Evolutionary conservation across 2,888 invertebrate species (phyloP).

Genomic region (Hetaerina titia): DNA sequence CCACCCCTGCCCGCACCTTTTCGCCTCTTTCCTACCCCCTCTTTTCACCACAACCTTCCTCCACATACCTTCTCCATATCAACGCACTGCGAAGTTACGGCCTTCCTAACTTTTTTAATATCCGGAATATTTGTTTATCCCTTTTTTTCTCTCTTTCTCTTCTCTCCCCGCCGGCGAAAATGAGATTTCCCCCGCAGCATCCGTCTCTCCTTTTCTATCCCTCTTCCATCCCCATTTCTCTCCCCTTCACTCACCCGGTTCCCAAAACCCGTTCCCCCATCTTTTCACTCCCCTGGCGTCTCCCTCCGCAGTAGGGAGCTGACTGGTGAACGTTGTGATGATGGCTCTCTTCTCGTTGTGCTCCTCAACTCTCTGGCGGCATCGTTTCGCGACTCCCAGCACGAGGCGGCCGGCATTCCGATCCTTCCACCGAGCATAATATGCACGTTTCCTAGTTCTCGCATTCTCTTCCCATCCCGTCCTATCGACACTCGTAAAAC

Average conservation of each 20-base stretch:
- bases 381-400: too few relatives aligned
- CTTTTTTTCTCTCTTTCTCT: conserved; percentile 25
- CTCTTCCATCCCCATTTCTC: neutral
- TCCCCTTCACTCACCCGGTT: neutral
- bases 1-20: neutral
- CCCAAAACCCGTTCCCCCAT: neutral
- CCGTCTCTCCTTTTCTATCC: conserved; percentile 9
- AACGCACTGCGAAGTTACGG: conserved; percentile 48
- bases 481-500: too few relatives aligned
- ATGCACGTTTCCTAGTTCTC: too few relatives aligned
- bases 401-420: too few relatives aligned
- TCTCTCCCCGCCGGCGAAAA: conserved; percentile 34
- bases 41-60: neutral
- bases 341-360: too few relatives aligned
- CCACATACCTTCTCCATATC: conserved; percentile 6
- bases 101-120: conserved; percentile 66
- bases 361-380: too few relatives aligned
- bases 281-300: neutral
- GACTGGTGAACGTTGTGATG: too few relatives aligned
- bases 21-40: neutral
- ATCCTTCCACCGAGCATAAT: too few relatives aligned
- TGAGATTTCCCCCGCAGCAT: conserved; percentile 43
- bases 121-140: conserved; percentile 66
- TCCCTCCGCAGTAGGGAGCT: neutral
- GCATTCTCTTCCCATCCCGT: too few relatives aligned